Evolutionary conservation across 2,113 vertebrate genomes (phyloP), one percentile per base, ranked within the genome.

Genomic region (Hassar affinis): DNA sequence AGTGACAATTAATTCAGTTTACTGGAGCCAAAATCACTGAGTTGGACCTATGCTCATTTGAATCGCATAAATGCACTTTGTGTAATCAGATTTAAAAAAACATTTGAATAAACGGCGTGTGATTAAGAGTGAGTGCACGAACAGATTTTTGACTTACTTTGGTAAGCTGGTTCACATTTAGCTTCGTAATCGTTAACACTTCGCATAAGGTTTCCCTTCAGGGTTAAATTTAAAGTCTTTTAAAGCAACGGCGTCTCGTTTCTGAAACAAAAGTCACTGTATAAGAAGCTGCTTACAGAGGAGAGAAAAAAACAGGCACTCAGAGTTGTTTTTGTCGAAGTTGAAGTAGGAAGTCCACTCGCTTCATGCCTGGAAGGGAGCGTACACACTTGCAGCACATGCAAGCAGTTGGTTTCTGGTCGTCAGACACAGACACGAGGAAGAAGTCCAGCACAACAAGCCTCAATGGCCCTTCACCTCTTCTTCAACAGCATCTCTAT

Each of bases 251-350:
- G 17, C 18, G 20, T 76, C 49, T 68, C 17, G 75, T 76, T 51
- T 64, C 17, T 42, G 47, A 77, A 27, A 75, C 69, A 68, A 35
- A 52, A 33, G 77, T 78, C 25, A 15, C 27, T 80, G 49, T 17
- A 12, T 61, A 59, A 71, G 62, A 66, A 82, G 68, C 35, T 78
- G 64, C 38, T 79, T 66, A 76, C 71, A 78, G 47, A 82, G 62
- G 47, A 81, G 79, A 81, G 83, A 79, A 81, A 83, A 79, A 86
- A 81, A 87, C 84, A 84, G 85, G 84, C 87, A 88, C 87, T 86
- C 78, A 17, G 83, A 66, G 81, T 81, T 5, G 12, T 64, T 80
- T 52, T 69, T 74, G 49, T 35, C 4, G 25, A 83, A 79, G 76
- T 72, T 71, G 52, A 79, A 72, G 57, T 30, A 59, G 12, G 51